phyloP scores from a whole-genome alignment of 2,888 invertebrate species.

The Cheilosia variabilis region DNA sequence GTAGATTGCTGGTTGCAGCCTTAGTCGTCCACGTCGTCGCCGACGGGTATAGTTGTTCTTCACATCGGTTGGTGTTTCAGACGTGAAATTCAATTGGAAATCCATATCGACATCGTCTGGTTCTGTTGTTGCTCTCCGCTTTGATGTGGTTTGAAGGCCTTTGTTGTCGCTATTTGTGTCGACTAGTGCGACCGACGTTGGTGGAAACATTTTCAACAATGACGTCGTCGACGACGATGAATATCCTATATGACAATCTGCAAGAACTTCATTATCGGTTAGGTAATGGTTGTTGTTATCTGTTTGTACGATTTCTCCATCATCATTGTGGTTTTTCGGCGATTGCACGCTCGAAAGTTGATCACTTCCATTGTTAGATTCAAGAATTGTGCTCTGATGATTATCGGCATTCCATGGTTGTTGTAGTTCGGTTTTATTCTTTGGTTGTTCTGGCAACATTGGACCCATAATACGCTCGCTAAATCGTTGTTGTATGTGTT shows the following conservation, averaged over 20 bases:
- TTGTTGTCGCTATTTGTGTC: slow-evolving; percentile 1
- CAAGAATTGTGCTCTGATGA: slow-evolving; percentile 36
- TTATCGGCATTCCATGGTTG: slow-evolving; percentile 57
- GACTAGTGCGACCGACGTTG: neutral
- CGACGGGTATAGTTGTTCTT: slow-evolving; percentile 81
- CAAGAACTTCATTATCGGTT: slow-evolving; percentile 42
- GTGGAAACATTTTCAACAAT: slow-evolving; percentile 54
- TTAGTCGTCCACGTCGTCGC: slow-evolving; percentile 83
- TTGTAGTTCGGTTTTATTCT: slow-evolving; percentile 52
- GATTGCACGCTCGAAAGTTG: neutral
- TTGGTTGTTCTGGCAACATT: slow-evolving; percentile 76
- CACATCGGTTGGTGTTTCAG: slow-evolving; percentile 42
- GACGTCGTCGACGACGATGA: slow-evolving; percentile 25
- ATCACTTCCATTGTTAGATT: slow-evolving; percentile 10
- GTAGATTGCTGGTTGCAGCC: slow-evolving; percentile 67
- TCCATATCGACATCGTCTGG: slow-evolving; percentile 4
- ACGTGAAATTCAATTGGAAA: slow-evolving; percentile 28
- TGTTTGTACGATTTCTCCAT: slow-evolving; percentile 11
- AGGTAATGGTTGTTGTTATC: slow-evolving; percentile 37
- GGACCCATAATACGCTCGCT: slow-evolving; percentile 77
- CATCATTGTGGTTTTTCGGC: slow-evolving; percentile 3
- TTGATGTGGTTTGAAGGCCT: slow-evolving; percentile 3
- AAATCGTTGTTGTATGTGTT: slow-evolving; percentile 66
- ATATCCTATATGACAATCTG: slow-evolving; percentile 22
- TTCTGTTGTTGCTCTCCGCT: slow-evolving; percentile 26